phyloP scores from a whole-genome alignment of 2,113 vertebrate genomes.

The Dinomys branickii region DNA sequence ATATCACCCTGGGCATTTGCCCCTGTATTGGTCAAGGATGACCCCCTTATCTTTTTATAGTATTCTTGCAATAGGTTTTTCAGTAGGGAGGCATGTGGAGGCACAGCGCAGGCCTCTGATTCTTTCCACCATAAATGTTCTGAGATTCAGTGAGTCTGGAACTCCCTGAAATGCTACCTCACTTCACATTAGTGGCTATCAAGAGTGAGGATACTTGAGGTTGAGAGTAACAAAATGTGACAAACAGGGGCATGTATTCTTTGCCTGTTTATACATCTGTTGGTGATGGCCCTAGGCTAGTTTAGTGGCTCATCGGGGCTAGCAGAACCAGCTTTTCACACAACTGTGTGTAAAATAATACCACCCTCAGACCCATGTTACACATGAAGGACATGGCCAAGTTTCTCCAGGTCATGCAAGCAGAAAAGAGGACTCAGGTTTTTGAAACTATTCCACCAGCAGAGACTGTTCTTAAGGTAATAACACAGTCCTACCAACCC shows the following conservation, averaged over 20 bases:
- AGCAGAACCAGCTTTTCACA: neutral
- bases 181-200: slow-evolving; percentile 54
- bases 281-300: neutral
- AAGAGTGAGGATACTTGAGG: neutral
- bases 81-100: neutral
- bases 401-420: neutral
- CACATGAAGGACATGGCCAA: neutral
- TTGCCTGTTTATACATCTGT: neutral
- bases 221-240: neutral
- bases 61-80: slow-evolving; percentile 66
- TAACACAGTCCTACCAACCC: rapidly evolving
- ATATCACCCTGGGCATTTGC: slow-evolving; percentile 51
- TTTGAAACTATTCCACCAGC: neutral
- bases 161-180: neutral
- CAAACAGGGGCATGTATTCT: rapidly evolving
- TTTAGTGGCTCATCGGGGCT: neutral
- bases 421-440: neutral
- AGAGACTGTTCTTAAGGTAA: rapidly evolving
- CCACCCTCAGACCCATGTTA: too few relatives aligned
- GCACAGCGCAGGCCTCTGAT: neutral
- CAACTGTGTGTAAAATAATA: neutral
- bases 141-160: neutral
- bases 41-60: slow-evolving; percentile 50
- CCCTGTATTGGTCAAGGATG: slow-evolving; percentile 38
- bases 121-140: neutral